Conservation (phyloP, 1,140 invertebrate genomes). For the Lasioglossum albipes region DNA sequence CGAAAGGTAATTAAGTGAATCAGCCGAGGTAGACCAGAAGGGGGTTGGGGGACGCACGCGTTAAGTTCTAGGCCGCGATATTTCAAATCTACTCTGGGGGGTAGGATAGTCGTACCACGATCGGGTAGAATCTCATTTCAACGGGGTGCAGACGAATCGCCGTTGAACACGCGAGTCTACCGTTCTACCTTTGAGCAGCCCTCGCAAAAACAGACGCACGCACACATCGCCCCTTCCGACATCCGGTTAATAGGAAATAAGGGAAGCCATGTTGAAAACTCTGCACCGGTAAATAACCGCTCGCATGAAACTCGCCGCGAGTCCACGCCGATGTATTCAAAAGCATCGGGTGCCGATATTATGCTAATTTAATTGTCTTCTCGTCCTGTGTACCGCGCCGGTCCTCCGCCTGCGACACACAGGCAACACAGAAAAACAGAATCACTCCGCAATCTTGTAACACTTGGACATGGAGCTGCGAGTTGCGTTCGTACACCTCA, state of each 20-base stretch:
- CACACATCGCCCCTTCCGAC: neutral
- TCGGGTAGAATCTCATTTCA: constrained; percentile 45
- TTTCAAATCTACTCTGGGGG: constrained; percentile 32
- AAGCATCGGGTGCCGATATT: constrained; percentile 58
- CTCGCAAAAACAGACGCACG: neutral
- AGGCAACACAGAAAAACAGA: neutral
- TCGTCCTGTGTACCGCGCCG: constrained; percentile 17
- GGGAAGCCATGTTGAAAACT: constrained; percentile 24
- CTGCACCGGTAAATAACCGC: constrained; percentile 32
- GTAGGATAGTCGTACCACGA: constrained; percentile 32
- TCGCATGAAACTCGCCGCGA: constrained; percentile 26
- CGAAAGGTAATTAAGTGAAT: constrained; percentile 9
- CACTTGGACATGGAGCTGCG: too few species aligned
- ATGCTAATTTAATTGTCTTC: constrained; percentile 58
- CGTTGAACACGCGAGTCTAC: constrained; percentile 51
- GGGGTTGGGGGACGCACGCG: neutral
- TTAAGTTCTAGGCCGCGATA: neutral
- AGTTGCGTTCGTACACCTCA: too few species aligned
- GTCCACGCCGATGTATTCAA: constrained; percentile 53
- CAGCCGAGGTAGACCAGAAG: neutral
- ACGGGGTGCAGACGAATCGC: constrained; percentile 38
- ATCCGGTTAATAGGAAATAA: constrained; percentile 38
- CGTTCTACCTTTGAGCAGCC: neutral
- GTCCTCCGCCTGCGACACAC: constrained; percentile 24
- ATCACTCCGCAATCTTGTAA: too few species aligned